Evolutionary conservation across 1,140 invertebrate species (phyloP), one percentile per base, ranked within the genome.

Genomic region (Protaetia brevitarsis): DNA sequence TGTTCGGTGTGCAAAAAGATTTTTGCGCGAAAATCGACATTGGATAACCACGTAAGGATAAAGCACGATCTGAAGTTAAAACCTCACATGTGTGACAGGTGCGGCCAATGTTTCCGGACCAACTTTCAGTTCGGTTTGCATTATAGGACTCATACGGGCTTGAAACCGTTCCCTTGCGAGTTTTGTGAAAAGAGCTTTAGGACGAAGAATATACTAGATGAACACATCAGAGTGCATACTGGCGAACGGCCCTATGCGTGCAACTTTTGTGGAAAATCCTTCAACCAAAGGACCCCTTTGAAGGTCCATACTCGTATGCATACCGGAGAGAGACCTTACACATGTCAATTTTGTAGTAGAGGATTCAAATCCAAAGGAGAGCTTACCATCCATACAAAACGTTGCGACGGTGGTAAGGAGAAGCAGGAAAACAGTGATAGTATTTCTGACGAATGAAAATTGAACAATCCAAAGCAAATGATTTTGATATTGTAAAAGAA

Each of bases 101-200:
- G 67, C 29, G 68, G 64, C 0, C 62, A 66, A 28, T 59, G 64
- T 37, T 66, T 66, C 34, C 51, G 60, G 0, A 67, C 59, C 51
- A 31, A 66, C 10, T 64, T 51, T 7, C 37, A 62, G 8, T 41
- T 66, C 2, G 26, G n/a, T n/a, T 21, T 59, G 10, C 64, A 65
- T 21, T 57, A 57, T 51, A 5, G 64, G 11, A 66, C 60, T 2
- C 65, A 66, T 34, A 66, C 65, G 13, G 65, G 65, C n/a, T 13
- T 79, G 78, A 23, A 78, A 60, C 83, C 82, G 0, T 82, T 83
- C 69, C 76, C 80, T 0, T 85, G 64, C 83, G 79, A 67, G 86
- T 85, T 63, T n/a, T n/a, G n/a, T n/a, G n/a, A 81, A 84, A 84
- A 84, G 63, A 76, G 80, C 60, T 86, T 86, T 68, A 79, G 78